Base-by-base conservation (phyloP, 2,888 invertebrate genomes). In the Drosophila buzzatii region DNA sequence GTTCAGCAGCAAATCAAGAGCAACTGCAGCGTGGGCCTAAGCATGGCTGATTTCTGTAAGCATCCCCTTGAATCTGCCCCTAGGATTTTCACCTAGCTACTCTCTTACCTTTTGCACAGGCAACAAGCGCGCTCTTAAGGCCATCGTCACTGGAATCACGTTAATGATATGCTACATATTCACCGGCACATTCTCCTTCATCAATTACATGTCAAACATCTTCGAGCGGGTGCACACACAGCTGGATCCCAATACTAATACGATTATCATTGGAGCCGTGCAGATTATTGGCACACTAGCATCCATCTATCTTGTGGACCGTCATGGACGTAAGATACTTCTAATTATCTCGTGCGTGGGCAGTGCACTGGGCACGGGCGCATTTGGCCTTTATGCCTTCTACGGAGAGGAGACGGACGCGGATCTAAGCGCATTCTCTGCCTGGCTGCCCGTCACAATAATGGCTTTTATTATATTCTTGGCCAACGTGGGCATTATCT, bases 141-240 rank as follows among this genome's bases (percentile, higher is more conserved):
- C 86, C 0, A 52, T 92, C 4, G 8, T 70, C 0, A 87, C 78
- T 1, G 91, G 91, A 2, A 5, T 87, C 2, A 45, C 83, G 2
- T 69, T 92, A 3, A 81, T 91, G 76, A 65, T 87, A 3, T 65
- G 89, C 14, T 85, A 85, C 57, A 86, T 85, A 12, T 85, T 86
- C 14, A 85, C 90, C 16, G 92, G 92, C 44, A 71, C 76, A 3
- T 91, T 89, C 39, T 85, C 89, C 44, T 83, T 92, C 52, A 72
- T 91, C 9, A 92, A 87, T 61, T 92, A 92, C 69, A 89, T 91
- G 70, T 82, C 92, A 9, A 84, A 70, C 31, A 91, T 92, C 6
- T 92, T 92, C 37, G 75, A 81, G 7, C 70, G 74, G 3, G 80
- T 89, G 9, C 81, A 89, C 20, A 89, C 92, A 0, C 73, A 80